phyloP scores from a whole-genome alignment of 2,888 invertebrate genomes.

The Caenorhabditis sp. region DNA sequence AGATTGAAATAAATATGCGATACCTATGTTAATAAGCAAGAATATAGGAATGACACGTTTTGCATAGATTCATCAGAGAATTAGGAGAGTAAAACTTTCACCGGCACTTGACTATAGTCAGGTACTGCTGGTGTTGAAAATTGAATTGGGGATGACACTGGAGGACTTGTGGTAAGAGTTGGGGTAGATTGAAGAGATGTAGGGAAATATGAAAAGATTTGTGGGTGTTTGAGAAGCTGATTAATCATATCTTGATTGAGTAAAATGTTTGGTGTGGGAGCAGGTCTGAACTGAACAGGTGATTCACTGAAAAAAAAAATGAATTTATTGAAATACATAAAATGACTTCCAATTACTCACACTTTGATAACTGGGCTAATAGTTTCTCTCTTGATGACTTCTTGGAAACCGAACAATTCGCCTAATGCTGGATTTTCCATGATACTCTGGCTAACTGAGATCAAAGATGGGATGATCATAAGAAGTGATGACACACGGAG shows the following conservation, averaged over 20 bases:
- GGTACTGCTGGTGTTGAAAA: conserved; percentile 41
- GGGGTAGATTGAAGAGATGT: background rate
- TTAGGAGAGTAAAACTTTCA: conserved; percentile 57
- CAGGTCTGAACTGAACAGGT: conserved; percentile 17
- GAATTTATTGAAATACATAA: background rate
- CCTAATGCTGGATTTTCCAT: conserved; percentile 47
- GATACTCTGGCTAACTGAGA: conserved; percentile 49
- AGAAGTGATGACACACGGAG: conserved; percentile 65
- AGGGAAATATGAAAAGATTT: conserved; percentile 24
- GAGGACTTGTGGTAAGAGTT: background rate
- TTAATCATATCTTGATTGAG: conserved; percentile 33
- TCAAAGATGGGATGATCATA: conserved; percentile 64
- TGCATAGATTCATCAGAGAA: background rate
- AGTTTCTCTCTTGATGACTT: conserved; percentile 41
- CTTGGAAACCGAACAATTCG: conserved; percentile 58
- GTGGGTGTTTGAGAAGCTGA: conserved; percentile 33
- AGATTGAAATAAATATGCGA: background rate
- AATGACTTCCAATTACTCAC: conserved; percentile 8
- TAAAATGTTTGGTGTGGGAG: conserved; percentile 6
- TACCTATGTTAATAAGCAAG: background rate
- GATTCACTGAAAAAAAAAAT: conserved; percentile 26
- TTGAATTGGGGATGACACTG: conserved; percentile 12
- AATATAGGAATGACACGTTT: background rate
- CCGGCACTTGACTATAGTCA: conserved; percentile 43
- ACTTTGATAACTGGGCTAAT: conserved; percentile 14